phyloP scores from a whole-genome alignment of 2,797 vertebrate species.

The Hemibagrus guttatus region DNA sequence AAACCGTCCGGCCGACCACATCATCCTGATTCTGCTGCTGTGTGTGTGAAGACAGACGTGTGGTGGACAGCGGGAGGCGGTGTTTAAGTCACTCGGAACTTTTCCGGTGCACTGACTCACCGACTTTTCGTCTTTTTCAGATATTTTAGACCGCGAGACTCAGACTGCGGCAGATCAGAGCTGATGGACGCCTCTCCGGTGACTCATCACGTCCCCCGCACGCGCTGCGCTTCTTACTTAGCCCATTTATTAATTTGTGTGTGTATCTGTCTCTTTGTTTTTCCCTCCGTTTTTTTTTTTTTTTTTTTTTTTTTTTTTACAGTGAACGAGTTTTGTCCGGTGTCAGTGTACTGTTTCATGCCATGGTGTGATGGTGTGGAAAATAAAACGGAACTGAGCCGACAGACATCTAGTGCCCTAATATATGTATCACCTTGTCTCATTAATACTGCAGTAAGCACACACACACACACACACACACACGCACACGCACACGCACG shows the following conservation, averaged over 20 bases:
- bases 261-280: neutral
- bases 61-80: neutral
- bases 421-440: constrained; percentile 9
- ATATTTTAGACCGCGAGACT: constrained; percentile 39
- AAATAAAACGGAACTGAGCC: constrained; percentile 16
- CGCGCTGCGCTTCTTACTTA: constrained; percentile 8
- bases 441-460: constrained; percentile 20
- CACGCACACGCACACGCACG: neutral
- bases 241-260: neutral
- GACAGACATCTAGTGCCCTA: constrained; percentile 12
- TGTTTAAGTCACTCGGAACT: constrained; percentile 29
- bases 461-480: constrained; percentile 1
- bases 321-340: neutral
- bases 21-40: neutral
- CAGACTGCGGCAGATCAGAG: constrained; percentile 46
- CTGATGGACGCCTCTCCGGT: constrained; percentile 31
- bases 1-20: neutral
- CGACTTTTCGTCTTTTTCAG: constrained; percentile 36
- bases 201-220: constrained; percentile 54
- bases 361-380: neutral
- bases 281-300: neutral
- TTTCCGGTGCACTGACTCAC: constrained; percentile 47
- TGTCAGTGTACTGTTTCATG: neutral
- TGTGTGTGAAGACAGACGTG: neutral
- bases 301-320: neutral